Percentiles rank a stretch among this genome's conserved stretches.
Conservation (phyloP, 2,113 vertebrate genomes). For the Petroica traversi region DNA sequence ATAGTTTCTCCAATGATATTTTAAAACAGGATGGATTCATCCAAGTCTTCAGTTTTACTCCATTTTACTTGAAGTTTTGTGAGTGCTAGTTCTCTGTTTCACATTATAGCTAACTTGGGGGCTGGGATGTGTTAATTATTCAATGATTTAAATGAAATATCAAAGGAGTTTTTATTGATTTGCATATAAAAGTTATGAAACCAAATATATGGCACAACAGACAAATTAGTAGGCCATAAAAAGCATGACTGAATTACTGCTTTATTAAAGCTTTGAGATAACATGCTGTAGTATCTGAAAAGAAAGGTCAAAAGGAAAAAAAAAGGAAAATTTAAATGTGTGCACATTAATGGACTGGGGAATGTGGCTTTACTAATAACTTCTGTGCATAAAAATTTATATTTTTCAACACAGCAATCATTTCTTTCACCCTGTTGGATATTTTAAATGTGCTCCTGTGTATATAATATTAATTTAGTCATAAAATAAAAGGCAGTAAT, state of each 20-base stretch:
- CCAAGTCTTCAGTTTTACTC: neutral
- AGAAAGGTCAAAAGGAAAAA: conserved; percentile 69
- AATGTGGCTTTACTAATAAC: conserved; percentile 65
- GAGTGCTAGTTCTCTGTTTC: neutral
- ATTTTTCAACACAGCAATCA: conserved; percentile 54
- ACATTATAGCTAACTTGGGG: neutral
- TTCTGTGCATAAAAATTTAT: conserved; percentile 63
- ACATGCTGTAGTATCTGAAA: conserved; percentile 55
- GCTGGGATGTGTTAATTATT: conserved; percentile 53
- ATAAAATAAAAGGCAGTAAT: conserved; percentile 69
- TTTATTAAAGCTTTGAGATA: conserved; percentile 68
- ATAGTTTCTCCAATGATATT: neutral
- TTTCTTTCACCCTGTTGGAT: conserved; percentile 65
- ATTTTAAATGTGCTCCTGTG: conserved; percentile 69
- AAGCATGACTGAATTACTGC: conserved; percentile 44
- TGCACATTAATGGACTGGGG: conserved; percentile 50
- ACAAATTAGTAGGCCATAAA: conserved; percentile 67
- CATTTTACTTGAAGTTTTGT: neutral
- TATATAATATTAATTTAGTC: conserved; percentile 69
- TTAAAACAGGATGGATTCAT: neutral
- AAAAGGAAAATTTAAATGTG: conserved; percentile 35
- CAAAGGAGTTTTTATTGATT: conserved; percentile 66
- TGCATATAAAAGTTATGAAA: conserved; percentile 70
- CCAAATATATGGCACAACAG: conserved; percentile 25
- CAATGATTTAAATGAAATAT: conserved; percentile 67